Evolutionary conservation across 2,797 vertebrate species (phyloP).

Genomic region (Iguana delicatissima): DNA sequence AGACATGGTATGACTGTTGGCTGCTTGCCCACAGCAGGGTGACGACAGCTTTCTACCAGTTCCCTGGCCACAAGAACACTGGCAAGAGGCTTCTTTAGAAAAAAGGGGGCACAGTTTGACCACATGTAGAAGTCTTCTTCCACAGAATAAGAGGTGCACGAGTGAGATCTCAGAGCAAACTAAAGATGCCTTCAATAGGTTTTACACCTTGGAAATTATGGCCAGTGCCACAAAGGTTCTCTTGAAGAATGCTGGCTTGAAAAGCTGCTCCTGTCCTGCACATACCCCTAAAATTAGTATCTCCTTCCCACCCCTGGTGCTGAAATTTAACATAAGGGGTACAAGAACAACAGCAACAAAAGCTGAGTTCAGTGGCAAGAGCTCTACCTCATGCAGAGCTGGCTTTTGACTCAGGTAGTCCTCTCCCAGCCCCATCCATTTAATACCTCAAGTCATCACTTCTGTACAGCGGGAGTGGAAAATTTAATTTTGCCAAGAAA

Average conservation of each 20-base stretch:
- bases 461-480: no score
- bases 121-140: background rate
- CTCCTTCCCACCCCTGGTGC: background rate
- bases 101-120: background rate
- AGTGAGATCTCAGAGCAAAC: background rate
- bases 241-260: background rate
- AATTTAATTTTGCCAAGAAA: background rate
- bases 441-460: slow-evolving; percentile 1
- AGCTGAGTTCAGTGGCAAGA: background rate
- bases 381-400: slow-evolving; percentile 7
- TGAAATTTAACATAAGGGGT: background rate
- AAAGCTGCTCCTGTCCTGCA: background rate
- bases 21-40: background rate
- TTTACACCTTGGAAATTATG: background rate
- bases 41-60: background rate
- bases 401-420: slow-evolving; percentile 21
- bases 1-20: background rate
- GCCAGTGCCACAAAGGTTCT: background rate
- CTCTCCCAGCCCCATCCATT: background rate
- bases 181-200: background rate
- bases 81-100: background rate
- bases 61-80: background rate
- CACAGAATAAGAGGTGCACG: background rate
- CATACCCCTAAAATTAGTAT: background rate
- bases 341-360: background rate